Conservation (phyloP, 1,140 invertebrate genomes). For the Drosophila navojoa region DNA sequence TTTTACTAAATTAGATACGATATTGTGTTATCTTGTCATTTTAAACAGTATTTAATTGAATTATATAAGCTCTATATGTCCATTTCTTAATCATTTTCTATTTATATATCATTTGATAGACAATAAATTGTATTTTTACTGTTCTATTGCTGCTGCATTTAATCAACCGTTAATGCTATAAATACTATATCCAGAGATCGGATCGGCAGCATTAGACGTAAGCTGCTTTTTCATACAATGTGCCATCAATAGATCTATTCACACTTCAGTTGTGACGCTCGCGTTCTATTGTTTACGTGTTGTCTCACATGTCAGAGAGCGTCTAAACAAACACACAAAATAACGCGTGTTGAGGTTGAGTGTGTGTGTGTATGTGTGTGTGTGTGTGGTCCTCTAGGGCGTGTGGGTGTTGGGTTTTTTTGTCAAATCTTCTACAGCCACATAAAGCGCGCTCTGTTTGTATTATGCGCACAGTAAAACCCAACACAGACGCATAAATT, state of each 20-base stretch:
- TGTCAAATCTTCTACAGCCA: slow-evolving; percentile 51
- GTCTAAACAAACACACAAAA: slow-evolving; percentile 25
- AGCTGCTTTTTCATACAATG: slow-evolving; percentile 51
- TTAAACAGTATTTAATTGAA: no score
- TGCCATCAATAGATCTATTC: slow-evolving; percentile 61
- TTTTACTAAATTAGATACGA: no score
- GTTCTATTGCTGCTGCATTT: not conserved
- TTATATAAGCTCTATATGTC: no score
- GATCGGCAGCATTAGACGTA: slow-evolving; percentile 38
- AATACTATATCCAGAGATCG: slow-evolving; percentile 11
- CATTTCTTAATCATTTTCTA: no score
- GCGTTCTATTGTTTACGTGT: slow-evolving; percentile 44
- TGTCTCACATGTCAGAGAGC: slow-evolving; percentile 49
- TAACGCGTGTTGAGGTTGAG: not conserved
- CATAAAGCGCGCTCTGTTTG: slow-evolving; percentile 63
- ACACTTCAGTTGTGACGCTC: slow-evolving; percentile 70
- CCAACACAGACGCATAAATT: slow-evolving; percentile 54
- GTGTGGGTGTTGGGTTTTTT: slow-evolving; percentile 46
- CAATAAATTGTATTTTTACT: not conserved
- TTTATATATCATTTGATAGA: no score
- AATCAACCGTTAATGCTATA: slow-evolving; percentile 2
- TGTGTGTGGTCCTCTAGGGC: slow-evolving; percentile 21
- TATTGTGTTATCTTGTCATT: no score
- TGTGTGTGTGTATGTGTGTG: slow-evolving; percentile 14
- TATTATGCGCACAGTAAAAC: slow-evolving; percentile 34